A percentile compares a stretch with the other conserved stretches of the same genome.
Evolutionary conservation across 2,888 invertebrate genomes (phyloP).

Genomic region (Tipula unca): DNA sequence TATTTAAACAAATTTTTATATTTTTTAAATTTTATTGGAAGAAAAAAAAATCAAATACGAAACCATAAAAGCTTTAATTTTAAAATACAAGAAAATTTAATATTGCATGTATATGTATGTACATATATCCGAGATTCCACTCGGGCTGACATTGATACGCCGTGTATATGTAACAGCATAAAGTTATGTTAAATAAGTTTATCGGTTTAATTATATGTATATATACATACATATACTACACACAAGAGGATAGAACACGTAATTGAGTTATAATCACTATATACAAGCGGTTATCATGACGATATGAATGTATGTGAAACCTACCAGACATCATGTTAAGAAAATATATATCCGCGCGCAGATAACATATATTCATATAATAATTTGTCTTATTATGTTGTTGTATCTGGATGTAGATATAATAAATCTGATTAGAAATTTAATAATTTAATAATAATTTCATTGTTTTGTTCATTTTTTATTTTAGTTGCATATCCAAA

Average conservation of each 20-base stretch:
- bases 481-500: constrained; percentile 59
- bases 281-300: background rate
- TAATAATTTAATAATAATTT: no score
- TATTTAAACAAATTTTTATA: background rate
- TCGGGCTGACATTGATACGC: background rate
- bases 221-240: background rate
- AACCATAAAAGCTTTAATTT: background rate
- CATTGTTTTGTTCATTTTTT: constrained; percentile 19
- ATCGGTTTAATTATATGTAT: background rate
- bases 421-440: no score
- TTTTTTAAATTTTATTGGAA: background rate
- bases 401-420: no score
- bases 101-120: no score
- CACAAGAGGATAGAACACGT: background rate
- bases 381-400: no score
- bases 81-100: background rate
- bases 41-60: background rate
- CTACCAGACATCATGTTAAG: no score
- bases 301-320: background rate
- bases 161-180: background rate
- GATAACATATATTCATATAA: no score
- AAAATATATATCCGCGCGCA: no score
- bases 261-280: background rate
- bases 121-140: background rate
- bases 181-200: background rate